Conservation (phyloP, 2,888 invertebrate species). For the Melanargia galathea region DNA sequence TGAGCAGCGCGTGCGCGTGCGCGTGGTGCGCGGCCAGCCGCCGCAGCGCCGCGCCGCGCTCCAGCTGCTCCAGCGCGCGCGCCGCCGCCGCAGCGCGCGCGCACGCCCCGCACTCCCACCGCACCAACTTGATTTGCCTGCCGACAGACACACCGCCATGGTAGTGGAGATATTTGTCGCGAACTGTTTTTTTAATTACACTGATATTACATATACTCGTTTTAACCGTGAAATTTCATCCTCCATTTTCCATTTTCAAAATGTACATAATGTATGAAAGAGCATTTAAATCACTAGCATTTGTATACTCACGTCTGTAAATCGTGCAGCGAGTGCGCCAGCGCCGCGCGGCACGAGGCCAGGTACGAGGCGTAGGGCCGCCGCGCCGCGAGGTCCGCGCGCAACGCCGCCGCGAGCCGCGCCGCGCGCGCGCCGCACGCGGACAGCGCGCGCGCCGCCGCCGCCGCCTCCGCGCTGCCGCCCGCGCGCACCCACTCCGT, state of each 20-base stretch:
- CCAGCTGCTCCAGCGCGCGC: conserved; percentile 86
- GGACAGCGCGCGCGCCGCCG: conserved; percentile 50
- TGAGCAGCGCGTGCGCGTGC: conserved; percentile 51
- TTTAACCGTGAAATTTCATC: too few species aligned
- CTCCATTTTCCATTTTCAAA: too few species aligned
- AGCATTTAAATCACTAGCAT: background rate
- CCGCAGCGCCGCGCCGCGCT: conserved; percentile 91
- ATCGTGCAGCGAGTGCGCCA: conserved; percentile 59
- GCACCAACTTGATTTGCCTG: conserved; percentile 31
- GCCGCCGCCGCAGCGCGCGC: conserved; percentile 91
- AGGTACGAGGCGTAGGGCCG: conserved; percentile 72
- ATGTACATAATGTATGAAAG: too few species aligned
- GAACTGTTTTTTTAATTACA: too few species aligned
- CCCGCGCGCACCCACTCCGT: conserved; percentile 66
- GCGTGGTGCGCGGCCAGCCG: conserved; percentile 75
- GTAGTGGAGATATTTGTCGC: too few species aligned
- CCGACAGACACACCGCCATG: background rate
- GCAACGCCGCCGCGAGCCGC: conserved; percentile 65
- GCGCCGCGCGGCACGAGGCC: conserved; percentile 62
- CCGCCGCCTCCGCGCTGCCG: conserved; percentile 50
- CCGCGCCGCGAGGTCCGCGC: conserved; percentile 70
- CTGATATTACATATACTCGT: too few species aligned
- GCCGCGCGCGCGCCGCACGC: conserved; percentile 47
- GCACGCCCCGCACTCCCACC: conserved; percentile 82
- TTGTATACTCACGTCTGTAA: conserved; percentile 45